A percentile compares a stretch with the other conserved stretches of the same genome.
These are phyloP conservation scores for Labeo catla DNA, from an alignment of 2,113 vertebrate genomes.

Conservation along the genomic window DNA sequence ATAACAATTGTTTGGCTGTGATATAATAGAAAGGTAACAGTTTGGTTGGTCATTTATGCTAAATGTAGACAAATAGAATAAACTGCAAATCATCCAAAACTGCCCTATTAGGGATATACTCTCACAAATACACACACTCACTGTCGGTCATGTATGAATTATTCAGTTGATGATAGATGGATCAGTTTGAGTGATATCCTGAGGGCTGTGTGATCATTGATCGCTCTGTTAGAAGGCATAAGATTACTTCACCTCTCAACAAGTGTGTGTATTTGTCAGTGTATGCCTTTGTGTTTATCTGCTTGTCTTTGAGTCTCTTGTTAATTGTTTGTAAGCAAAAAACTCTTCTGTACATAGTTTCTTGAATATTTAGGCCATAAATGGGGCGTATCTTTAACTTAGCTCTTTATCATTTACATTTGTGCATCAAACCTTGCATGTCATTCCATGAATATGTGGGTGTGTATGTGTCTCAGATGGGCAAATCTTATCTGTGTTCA, in stretches of 20 bases:
- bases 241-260: slow-evolving; percentile 26
- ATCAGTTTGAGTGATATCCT: slow-evolving; percentile 39
- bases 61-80: neutral
- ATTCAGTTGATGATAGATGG: slow-evolving; percentile 43
- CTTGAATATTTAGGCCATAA: neutral
- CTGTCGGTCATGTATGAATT: slow-evolving; percentile 36
- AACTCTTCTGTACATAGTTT: neutral
- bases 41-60: neutral
- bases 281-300: neutral
- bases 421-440: neutral
- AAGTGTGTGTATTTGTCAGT: slow-evolving; percentile 10
- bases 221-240: slow-evolving; percentile 22
- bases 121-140: slow-evolving; percentile 29
- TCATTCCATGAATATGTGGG: neutral
- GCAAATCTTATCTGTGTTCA: slow-evolving; percentile 9
- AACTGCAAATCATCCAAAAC: slow-evolving; percentile 8
- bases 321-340: neutral
- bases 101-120: neutral
- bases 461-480: neutral
- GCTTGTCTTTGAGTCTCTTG: neutral
- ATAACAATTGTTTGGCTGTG: neutral
- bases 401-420: neutral
- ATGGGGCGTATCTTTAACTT: neutral
- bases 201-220: slow-evolving; percentile 32
- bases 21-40: neutral